Evolutionary conservation across 2,888 invertebrate species (phyloP).

Genomic region (Aquatica leii): DNA sequence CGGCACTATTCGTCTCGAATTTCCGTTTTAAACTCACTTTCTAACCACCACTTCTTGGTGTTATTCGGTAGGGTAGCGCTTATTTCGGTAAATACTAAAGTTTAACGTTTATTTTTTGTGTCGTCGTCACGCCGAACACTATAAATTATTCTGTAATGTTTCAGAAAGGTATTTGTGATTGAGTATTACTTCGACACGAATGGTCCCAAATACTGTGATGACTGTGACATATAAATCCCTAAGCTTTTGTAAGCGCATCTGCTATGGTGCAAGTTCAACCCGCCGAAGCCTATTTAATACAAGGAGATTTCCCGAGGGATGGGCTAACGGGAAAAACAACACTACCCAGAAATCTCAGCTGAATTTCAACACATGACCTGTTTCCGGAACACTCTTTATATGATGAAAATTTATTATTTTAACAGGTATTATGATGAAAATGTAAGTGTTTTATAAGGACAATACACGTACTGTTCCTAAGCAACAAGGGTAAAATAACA

Average conservation of each 20-base stretch:
- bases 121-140: no score
- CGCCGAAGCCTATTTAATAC: slow-evolving; percentile 50
- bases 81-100: background rate
- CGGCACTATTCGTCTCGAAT: slow-evolving; percentile 28
- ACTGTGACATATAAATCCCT: slow-evolving; percentile 49
- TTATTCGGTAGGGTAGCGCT: background rate
- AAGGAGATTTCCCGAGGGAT: slow-evolving; percentile 53
- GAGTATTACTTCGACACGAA: slow-evolving; percentile 15
- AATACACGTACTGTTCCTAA: no score
- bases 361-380: slow-evolving; percentile 48
- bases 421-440: no score
- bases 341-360: slow-evolving; percentile 47
- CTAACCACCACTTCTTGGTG: background rate
- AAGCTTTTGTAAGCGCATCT: slow-evolving; percentile 50
- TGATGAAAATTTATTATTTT: slow-evolving; percentile 18
- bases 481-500: no score
- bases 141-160: background rate
- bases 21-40: slow-evolving; percentile 15
- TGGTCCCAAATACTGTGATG: slow-evolving; percentile 35
- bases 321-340: slow-evolving; percentile 50
- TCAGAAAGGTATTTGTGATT: background rate
- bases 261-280: slow-evolving; percentile 47
- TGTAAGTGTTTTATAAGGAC: no score
- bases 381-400: slow-evolving; percentile 17
- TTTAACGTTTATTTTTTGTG: no score